These are phyloP conservation scores for Sympetrum striolatum DNA, from an alignment of 2,888 invertebrate genomes.

Conservation along the genomic window DNA sequence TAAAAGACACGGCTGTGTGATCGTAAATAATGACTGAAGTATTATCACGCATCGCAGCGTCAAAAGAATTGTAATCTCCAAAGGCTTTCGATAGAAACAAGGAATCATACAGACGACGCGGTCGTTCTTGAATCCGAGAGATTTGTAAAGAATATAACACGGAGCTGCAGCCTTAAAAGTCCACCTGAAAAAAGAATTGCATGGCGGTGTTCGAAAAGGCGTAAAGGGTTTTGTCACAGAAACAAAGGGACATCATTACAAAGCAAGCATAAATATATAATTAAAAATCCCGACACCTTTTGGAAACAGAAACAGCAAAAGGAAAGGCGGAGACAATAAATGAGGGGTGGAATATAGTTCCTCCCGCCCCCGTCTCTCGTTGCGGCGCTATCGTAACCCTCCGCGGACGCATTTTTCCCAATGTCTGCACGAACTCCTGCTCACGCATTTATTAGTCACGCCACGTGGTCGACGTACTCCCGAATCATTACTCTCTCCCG, in stretches of 20 bases:
- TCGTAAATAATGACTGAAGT: too few species aligned
- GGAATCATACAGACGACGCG: too few species aligned
- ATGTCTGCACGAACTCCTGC: not conserved
- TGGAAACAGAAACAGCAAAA: not conserved
- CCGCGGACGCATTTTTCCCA: not conserved
- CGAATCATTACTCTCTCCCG: constrained; percentile 17
- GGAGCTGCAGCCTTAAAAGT: not conserved
- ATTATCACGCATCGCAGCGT: too few species aligned
- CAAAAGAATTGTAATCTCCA: too few species aligned
- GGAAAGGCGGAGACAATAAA: not conserved
- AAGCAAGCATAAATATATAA: not conserved
- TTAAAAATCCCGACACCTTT: not conserved
- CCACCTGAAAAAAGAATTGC: not conserved
- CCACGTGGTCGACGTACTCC: not conserved
- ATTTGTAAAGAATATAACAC: too few species aligned
- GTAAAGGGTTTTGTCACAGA: not conserved
- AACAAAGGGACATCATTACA: not conserved
- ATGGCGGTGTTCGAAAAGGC: not conserved
- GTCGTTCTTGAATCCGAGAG: too few species aligned
- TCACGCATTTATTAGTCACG: constrained; percentile 33
- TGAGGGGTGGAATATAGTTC: not conserved
- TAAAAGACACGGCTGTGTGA: too few species aligned
- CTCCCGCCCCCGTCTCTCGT: not conserved
- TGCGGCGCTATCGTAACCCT: not conserved
- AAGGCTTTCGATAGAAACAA: too few species aligned